These are phyloP conservation scores for Lanistes nyassanus DNA, from an alignment of 1,140 invertebrate species.

Conservation along the genomic window DNA sequence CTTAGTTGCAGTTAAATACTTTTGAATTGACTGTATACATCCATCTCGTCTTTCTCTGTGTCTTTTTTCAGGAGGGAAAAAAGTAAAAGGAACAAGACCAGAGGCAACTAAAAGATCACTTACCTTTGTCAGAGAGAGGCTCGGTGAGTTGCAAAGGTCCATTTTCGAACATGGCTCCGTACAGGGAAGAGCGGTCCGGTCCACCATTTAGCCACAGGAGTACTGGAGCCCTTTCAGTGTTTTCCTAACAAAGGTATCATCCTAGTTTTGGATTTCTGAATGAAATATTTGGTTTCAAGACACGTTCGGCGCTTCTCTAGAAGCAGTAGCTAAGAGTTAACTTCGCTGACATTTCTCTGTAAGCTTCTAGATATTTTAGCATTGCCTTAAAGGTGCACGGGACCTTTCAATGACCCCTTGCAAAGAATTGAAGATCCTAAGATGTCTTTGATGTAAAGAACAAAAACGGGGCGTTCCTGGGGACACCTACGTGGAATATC, in stretches of 20 bases:
- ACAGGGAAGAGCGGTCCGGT: slow-evolving; percentile 81
- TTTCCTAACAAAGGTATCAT: background rate
- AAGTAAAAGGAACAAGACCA: too few relatives aligned
- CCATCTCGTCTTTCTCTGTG: too few relatives aligned
- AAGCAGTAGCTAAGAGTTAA: background rate
- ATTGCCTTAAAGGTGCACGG: background rate
- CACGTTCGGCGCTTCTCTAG: background rate
- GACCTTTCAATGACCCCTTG: too few relatives aligned
- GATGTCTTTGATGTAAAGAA: too few relatives aligned
- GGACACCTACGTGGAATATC: too few relatives aligned
- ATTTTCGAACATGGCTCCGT: slow-evolving; percentile 82
- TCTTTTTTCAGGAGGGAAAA: too few relatives aligned
- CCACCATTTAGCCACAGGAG: slow-evolving; percentile 86
- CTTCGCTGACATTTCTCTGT: background rate
- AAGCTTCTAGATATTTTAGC: background rate
- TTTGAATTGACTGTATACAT: too few relatives aligned
- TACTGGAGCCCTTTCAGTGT: slow-evolving; percentile 69
- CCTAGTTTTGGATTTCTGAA: background rate
- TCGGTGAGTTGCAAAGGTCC: slow-evolving; percentile 70
- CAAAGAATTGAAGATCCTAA: too few relatives aligned
- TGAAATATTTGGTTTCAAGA: background rate
- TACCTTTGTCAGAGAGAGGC: too few relatives aligned
- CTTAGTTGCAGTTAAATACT: too few relatives aligned
- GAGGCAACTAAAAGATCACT: too few relatives aligned
- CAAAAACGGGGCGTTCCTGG: too few relatives aligned